Conservation (phyloP, 2,113 vertebrate species). For the Heliornis fulica region DNA sequence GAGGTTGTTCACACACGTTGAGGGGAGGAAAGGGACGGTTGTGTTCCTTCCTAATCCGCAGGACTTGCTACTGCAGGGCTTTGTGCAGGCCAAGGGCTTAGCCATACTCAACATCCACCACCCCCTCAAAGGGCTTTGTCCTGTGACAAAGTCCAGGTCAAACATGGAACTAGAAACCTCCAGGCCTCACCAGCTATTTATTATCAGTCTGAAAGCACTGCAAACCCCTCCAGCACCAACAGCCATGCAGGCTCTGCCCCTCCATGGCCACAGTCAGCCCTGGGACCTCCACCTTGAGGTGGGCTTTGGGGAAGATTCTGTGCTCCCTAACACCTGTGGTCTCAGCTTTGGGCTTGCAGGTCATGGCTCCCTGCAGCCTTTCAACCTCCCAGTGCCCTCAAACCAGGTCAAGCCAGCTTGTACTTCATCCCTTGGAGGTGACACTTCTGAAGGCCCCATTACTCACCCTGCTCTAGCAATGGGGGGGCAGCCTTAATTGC, state of each 20-base stretch:
- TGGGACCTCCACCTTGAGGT: fast-evolving
- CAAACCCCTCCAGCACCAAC: background rate
- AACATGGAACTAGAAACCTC: background rate
- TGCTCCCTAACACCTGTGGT: background rate
- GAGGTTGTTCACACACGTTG: fast-evolving
- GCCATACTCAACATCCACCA: background rate
- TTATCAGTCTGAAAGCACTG: fast-evolving
- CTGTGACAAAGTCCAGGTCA: background rate
- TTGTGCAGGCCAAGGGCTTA: background rate
- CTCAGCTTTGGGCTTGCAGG: background rate
- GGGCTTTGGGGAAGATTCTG: background rate
- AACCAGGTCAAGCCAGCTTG: background rate
- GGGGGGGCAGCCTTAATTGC: background rate
- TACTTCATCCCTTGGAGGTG: background rate
- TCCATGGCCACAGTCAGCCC: background rate
- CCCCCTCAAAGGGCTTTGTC: background rate
- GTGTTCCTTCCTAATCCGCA: background rate
- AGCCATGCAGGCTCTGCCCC: background rate
- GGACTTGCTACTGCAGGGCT: background rate
- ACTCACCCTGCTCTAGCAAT: background rate
- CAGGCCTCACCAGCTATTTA: background rate
- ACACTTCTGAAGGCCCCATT: background rate
- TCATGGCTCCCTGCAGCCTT: fast-evolving
- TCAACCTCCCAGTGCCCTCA: background rate
- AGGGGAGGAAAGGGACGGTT: background rate